Conservation (phyloP, 1,140 invertebrate genomes). For the Alviniconcha marisindica region DNA sequence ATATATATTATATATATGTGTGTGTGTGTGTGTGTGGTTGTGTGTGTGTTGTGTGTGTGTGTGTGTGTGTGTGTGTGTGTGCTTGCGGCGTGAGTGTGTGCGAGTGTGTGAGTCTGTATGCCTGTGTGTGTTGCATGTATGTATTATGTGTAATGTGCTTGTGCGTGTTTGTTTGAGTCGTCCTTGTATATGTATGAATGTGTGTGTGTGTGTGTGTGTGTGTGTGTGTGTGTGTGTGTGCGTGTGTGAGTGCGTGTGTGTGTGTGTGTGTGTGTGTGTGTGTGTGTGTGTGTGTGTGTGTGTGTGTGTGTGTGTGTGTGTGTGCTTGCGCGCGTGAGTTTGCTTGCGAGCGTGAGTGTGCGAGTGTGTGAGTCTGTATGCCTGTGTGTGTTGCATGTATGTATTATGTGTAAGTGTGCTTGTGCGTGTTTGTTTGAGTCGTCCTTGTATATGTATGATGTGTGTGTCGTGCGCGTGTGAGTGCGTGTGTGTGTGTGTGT, state of each 20-base stretch:
- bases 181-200: no score
- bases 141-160: neutral
- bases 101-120: neutral
- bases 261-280: no score
- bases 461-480: neutral
- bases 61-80: neutral
- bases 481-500: constrained; percentile 13
- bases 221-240: neutral
- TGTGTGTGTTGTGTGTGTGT: neutral
- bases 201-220: neutral
- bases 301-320: no score
- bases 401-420: neutral
- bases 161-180: neutral
- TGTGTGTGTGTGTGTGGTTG: neutral
- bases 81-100: neutral
- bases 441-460: no score
- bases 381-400: no score
- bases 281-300: no score
- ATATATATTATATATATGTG: no score
- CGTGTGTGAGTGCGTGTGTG: no score
- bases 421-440: neutral
- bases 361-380: no score
- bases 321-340: no score
- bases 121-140: neutral
- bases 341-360: no score